phyloP scores from a whole-genome alignment of 2,797 vertebrate species.

The Sphaeramia orbicularis region DNA sequence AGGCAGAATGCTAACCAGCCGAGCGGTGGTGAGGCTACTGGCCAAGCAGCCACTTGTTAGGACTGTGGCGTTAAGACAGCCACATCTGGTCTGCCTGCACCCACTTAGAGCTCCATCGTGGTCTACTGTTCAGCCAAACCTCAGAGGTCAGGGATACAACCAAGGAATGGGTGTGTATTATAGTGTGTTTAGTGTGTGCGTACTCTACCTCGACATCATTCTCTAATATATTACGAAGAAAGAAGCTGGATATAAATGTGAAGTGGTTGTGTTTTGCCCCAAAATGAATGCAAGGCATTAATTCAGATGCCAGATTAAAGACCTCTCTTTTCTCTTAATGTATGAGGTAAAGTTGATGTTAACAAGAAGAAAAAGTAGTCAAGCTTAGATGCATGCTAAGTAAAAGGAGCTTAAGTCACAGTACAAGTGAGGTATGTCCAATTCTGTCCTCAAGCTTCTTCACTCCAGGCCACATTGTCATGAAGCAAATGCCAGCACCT shows the following conservation, averaged over 20 bases:
- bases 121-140: constrained; percentile 74
- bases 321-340: constrained; percentile 18
- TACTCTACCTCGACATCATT: constrained; percentile 16
- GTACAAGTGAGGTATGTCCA: constrained; percentile 22
- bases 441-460: constrained; percentile 26
- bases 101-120: constrained; percentile 65
- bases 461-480: constrained; percentile 4
- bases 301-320: constrained; percentile 45
- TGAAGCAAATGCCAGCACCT: constrained; percentile 4
- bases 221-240: constrained; percentile 43
- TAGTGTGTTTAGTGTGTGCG: constrained; percentile 4
- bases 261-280: constrained; percentile 36
- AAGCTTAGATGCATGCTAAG: neutral
- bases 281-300: constrained; percentile 41
- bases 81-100: constrained; percentile 75
- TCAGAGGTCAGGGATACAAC: constrained; percentile 70
- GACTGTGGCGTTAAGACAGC: constrained; percentile 64
- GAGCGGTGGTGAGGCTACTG: constrained; percentile 58
- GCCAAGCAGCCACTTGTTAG: constrained; percentile 73
- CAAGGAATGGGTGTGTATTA: constrained; percentile 35
- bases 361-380: constrained; percentile 3
- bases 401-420: constrained; percentile 3
- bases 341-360: constrained; percentile 12
- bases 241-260: constrained; percentile 41
- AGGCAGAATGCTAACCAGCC: constrained; percentile 50